phyloP scores from a whole-genome alignment of 2,888 invertebrate genomes.

The Ecliptopera silaceata region DNA sequence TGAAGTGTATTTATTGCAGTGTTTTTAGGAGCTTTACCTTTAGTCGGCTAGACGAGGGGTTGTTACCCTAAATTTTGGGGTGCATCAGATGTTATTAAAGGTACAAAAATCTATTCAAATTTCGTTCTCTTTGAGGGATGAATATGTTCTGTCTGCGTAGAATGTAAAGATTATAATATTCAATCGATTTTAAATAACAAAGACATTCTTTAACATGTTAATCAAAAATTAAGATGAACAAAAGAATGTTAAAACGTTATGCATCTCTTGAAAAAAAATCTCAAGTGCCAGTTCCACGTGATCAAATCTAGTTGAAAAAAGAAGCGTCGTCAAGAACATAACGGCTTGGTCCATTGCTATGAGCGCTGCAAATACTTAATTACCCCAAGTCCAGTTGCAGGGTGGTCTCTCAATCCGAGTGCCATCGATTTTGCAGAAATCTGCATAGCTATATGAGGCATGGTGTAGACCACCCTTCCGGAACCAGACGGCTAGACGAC shows the following conservation, averaged over 20 bases:
- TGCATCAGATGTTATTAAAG: conserved; percentile 22
- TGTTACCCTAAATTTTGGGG: conserved; percentile 31
- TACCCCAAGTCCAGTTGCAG: neutral
- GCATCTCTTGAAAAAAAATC: too few relatives aligned
- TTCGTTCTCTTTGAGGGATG: conserved; percentile 5
- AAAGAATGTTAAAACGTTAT: too few relatives aligned
- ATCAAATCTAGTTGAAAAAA: too few relatives aligned
- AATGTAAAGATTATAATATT: neutral
- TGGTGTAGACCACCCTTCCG: conserved; percentile 18
- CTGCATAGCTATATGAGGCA: conserved; percentile 21
- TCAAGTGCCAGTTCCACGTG: too few relatives aligned
- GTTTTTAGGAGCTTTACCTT: neutral
- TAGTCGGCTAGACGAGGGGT: conserved; percentile 35
- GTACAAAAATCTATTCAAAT: conserved; percentile 16
- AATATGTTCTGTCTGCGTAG: neutral
- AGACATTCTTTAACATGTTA: too few relatives aligned
- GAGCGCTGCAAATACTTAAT: neutral
- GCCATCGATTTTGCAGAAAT: conserved; percentile 20
- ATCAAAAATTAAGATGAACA: too few relatives aligned
- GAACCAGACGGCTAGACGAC: conserved; percentile 52
- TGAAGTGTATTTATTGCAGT: neutral
- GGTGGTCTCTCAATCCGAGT: conserved; percentile 1
- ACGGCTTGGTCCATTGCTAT: too few relatives aligned
- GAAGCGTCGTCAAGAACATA: too few relatives aligned
- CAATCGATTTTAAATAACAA: neutral